These are phyloP conservation scores for Apodemia duryi DNA, from an alignment of 2,888 invertebrate species.

Conservation along the genomic window DNA sequence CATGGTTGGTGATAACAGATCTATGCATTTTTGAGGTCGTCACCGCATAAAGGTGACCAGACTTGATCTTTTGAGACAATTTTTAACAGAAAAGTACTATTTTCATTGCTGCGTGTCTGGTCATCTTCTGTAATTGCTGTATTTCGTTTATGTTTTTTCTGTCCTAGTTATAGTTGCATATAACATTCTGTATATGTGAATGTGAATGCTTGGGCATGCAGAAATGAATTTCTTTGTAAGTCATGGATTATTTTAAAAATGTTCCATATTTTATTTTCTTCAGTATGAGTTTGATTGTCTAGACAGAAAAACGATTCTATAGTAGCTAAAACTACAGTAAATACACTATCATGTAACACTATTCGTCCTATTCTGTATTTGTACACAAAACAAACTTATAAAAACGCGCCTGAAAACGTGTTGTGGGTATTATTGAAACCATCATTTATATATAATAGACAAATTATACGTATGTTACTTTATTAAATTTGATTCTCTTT, in stretches of 20 bases:
- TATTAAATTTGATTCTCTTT: too few relatives aligned
- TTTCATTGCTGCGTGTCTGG: conserved; percentile 77
- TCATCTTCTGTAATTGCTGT: conserved; percentile 60
- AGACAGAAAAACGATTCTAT: too few relatives aligned
- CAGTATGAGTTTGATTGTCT: too few relatives aligned
- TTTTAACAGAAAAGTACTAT: conserved; percentile 32
- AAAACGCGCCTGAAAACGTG: too few relatives aligned
- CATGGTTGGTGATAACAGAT: conserved; percentile 50
- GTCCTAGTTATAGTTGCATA: conserved; percentile 55
- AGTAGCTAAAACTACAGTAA: too few relatives aligned
- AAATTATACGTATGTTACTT: too few relatives aligned
- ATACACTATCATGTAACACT: too few relatives aligned
- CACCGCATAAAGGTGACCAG: conserved; percentile 75
- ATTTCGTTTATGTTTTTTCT: conserved; percentile 43
- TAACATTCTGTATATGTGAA: conserved; percentile 54
- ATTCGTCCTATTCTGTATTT: too few relatives aligned
- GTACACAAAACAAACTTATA: too few relatives aligned
- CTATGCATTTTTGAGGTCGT: conserved; percentile 50
- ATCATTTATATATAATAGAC: too few relatives aligned
- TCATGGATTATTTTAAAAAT: conserved; percentile 50
- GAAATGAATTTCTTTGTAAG: conserved; percentile 63
- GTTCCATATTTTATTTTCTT: neutral
- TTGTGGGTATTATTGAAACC: too few relatives aligned
- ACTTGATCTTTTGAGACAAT: conserved; percentile 40
- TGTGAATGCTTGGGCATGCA: conserved; percentile 77